Conservation (phyloP, 2,888 invertebrate genomes). For the Macrophya annulata region DNA sequence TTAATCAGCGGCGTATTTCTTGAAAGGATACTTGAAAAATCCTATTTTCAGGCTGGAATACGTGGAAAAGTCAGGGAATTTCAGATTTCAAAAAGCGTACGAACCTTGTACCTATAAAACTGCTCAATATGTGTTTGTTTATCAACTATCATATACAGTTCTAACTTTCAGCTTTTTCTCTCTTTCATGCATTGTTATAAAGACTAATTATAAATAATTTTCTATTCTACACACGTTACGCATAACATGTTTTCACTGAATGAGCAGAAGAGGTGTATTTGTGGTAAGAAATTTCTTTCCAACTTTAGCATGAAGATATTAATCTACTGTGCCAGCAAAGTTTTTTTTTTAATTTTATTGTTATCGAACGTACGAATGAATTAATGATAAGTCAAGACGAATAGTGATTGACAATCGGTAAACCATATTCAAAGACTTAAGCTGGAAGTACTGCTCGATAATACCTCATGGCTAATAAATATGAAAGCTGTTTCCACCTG, state of each 20-base stretch:
- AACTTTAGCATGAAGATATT: constrained; percentile 3
- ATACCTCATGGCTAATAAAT: not conserved
- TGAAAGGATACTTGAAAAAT: too few relatives aligned
- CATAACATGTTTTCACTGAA: not conserved
- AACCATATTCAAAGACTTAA: not conserved
- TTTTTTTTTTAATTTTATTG: not conserved
- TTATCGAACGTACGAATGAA: constrained; percentile 19
- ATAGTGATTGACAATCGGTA: too few relatives aligned
- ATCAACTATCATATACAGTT: not conserved
- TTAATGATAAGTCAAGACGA: not conserved
- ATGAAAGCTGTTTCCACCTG: not conserved
- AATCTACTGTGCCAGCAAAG: not conserved
- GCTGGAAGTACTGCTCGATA: not conserved
- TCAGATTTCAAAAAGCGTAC: too few relatives aligned
- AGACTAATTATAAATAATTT: constrained; percentile 3
- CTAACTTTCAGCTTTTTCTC: not conserved
- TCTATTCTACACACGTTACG: constrained; percentile 7
- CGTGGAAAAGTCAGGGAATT: too few relatives aligned
- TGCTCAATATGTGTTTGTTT: not conserved
- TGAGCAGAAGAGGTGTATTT: constrained; percentile 19
- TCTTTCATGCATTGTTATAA: not conserved
- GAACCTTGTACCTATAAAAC: too few relatives aligned
- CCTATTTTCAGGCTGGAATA: too few relatives aligned
- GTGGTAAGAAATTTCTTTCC: not conserved
- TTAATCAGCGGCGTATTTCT: too few relatives aligned